Evolutionary conservation across 2,797 vertebrate genomes (phyloP), one percentile per base, ranked within the genome.

Genomic region (Carduelis carduelis): DNA sequence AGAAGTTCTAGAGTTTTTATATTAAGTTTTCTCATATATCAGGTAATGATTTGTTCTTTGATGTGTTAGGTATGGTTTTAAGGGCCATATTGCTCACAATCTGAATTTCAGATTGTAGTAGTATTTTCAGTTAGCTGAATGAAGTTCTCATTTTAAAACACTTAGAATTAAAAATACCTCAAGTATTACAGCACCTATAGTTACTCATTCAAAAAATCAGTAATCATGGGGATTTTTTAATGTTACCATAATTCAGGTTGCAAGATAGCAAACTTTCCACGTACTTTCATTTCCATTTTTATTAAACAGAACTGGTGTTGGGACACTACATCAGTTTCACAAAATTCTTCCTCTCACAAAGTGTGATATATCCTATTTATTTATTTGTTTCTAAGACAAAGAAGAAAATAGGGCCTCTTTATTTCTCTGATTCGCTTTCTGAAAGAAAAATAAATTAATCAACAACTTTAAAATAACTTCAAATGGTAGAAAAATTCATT

Each of bases 91-190:
- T 81, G 22, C 14, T 86, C 47, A 37, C 41, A 57, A 0, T 53
- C 12, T 74, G 72, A 37, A 70, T 56, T 89, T 79, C n/a, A 82
- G 20, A 23, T 17, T 83, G 43, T 69, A 78, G 6, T 60, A 23
- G 6, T 59, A 14, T 44, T 86, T 93, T 90, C 37, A 80, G 59
- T 61, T 79, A 84, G n/a, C 35, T 64, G 60, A 91, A 24, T 76
- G 24, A 66, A 77, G 11, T 49, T 57, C 9, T 55, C 9, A 3
- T 83, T 32, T 49, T 41, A 32, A 82, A 61, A 47, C 46, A 8
- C 3, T 22, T 28, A 50, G 68, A 70, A 55, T 64, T 12, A 64
- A 35, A 83, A 93, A 44, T 50, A 24, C 14, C 8, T 71, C 20
- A 72, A 47, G n/a, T 49, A 39, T 37, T 74, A 22, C 24, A 84